phyloP scores from a whole-genome alignment of 2,797 vertebrate species.

The Clamator glandarius region DNA sequence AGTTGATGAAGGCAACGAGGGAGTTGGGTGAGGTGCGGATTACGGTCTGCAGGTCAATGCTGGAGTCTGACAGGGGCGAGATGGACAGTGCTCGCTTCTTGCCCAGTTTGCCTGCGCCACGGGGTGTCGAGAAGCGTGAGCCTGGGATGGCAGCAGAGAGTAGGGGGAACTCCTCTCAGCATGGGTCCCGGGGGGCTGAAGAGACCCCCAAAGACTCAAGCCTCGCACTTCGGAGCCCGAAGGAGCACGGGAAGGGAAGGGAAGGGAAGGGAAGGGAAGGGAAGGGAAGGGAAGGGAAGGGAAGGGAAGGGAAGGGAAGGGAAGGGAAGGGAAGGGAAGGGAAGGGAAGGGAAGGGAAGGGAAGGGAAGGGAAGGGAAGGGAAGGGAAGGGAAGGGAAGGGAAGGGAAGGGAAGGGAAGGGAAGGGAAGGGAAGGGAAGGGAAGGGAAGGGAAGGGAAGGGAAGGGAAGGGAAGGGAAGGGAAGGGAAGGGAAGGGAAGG shows the following conservation, averaged over 20 bases:
- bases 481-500: too few relatives aligned
- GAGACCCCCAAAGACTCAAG: background rate
- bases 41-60: conserved; percentile 95
- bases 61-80: conserved; percentile 95
- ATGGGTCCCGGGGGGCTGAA: background rate
- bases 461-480: too few relatives aligned
- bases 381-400: too few relatives aligned
- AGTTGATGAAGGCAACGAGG: conserved; percentile 96
- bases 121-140: conserved; percentile 91
- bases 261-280: too few relatives aligned
- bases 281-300: background rate
- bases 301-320: too few relatives aligned
- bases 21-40: conserved; percentile 98
- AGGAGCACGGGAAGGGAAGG: background rate
- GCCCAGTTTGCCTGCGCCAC: conserved; percentile 90
- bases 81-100: conserved; percentile 97
- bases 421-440: too few relatives aligned
- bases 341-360: too few relatives aligned
- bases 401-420: too few relatives aligned
- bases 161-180: background rate
- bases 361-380: too few relatives aligned
- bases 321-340: too few relatives aligned
- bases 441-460: too few relatives aligned
- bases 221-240: background rate
- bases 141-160: conserved; percentile 73